A percentile compares a stretch with the other conserved stretches of the same genome.
phyloP scores from a whole-genome alignment of 2,888 invertebrate species.

The Ochropacha duplaris region DNA sequence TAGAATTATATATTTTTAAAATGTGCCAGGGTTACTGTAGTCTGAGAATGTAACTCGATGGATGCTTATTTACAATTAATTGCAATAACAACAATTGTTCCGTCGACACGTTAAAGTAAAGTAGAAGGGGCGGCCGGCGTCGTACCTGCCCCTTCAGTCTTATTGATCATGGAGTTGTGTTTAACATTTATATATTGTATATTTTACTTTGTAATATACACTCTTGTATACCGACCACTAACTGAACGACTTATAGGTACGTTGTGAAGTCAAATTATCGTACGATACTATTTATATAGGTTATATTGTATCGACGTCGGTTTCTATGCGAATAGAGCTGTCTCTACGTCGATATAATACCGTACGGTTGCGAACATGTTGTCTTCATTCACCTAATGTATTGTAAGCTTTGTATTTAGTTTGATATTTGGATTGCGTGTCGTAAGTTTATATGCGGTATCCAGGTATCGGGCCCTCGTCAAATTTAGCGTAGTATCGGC shows the following conservation, averaged over 20 bases:
- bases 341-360: neutral
- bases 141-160: neutral
- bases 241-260: neutral
- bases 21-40: neutral
- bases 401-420: conserved; percentile 19
- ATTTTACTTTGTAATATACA: conserved; percentile 30
- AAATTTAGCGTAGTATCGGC: conserved; percentile 13
- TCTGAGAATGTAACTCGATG: neutral
- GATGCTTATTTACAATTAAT: neutral
- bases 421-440: conserved; percentile 14
- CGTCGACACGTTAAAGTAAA: neutral
- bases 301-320: conserved; percentile 12
- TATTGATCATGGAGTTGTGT: neutral
- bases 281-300: neutral
- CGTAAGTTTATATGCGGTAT: conserved; percentile 19
- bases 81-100: neutral
- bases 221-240: conserved; percentile 5
- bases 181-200: conserved; percentile 29
- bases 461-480: conserved; percentile 10
- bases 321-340: neutral
- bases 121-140: neutral
- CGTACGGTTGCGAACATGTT: conserved; percentile 2
- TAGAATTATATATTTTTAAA: neutral
- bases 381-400: conserved; percentile 28
- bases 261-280: neutral